These are phyloP conservation scores for Mythimna impura DNA, from an alignment of 2,888 invertebrate genomes.

Conservation along the genomic window DNA sequence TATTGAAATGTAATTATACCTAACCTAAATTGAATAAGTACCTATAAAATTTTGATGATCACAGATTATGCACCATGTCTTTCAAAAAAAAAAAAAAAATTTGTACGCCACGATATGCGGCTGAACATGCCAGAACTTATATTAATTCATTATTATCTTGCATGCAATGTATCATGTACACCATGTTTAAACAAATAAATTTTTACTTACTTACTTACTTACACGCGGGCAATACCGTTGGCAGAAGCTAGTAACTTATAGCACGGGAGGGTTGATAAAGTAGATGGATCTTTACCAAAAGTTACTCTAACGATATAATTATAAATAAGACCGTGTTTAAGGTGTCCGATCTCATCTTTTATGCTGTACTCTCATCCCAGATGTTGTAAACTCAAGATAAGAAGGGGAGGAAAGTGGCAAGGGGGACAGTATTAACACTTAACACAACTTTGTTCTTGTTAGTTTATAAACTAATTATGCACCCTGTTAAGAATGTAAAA, in stretches of 20 bases:
- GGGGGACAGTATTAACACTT: constrained; percentile 33
- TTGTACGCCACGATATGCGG: too few relatives aligned
- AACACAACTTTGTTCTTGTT: constrained; percentile 27
- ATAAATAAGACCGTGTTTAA: not conserved
- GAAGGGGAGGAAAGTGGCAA: constrained; percentile 12
- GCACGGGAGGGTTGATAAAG: not conserved
- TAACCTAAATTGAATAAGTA: too few relatives aligned
- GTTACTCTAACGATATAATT: not conserved
- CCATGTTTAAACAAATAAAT: too few relatives aligned
- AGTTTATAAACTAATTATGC: constrained; percentile 30
- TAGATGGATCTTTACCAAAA: not conserved
- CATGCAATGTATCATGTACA: too few relatives aligned
- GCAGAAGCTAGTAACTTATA: not conserved
- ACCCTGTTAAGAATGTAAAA: not conserved
- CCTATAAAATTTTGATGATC: too few relatives aligned
- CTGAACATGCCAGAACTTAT: too few relatives aligned
- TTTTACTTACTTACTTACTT: too few relatives aligned
- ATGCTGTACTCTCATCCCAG: not conserved
- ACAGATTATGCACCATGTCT: too few relatives aligned
- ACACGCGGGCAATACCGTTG: too few relatives aligned
- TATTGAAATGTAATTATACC: too few relatives aligned
- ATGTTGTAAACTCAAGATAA: constrained; percentile 7
- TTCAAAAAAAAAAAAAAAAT: too few relatives aligned
- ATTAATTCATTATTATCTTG: too few relatives aligned
- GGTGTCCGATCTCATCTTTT: not conserved